phyloP scores from a whole-genome alignment of 2,888 invertebrate genomes.

The Chelonus formosanus region DNA sequence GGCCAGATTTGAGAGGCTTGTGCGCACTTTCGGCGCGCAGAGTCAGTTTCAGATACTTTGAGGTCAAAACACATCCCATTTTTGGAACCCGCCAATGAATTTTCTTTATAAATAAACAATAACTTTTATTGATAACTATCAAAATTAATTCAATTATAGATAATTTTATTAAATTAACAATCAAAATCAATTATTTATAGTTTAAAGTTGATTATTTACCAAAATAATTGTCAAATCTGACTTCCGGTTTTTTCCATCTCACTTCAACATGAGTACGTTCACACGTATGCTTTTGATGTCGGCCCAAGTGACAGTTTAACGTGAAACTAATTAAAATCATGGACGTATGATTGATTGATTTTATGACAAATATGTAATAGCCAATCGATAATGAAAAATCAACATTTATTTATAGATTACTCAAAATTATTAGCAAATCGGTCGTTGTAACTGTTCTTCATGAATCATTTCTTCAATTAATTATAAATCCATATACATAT shows the following conservation, averaged over 20 bases:
- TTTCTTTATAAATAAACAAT: neutral
- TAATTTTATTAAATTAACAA: neutral
- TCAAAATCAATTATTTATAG: neutral
- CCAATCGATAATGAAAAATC: neutral
- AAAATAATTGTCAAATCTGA: neutral
- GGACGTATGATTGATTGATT: neutral
- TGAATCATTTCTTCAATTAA: neutral
- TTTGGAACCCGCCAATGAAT: constrained; percentile 28
- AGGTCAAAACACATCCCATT: constrained; percentile 41
- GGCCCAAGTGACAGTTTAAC: constrained; percentile 40
- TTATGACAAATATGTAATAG: neutral
- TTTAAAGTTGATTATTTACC: too few species aligned
- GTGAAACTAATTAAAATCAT: constrained; percentile 41
- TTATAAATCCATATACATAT: constrained; percentile 1
- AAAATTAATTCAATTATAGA: neutral
- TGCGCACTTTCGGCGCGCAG: constrained; percentile 63
- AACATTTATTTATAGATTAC: too few species aligned
- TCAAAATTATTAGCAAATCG: too few species aligned
- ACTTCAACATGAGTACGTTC: constrained; percentile 6
- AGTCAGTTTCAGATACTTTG: constrained; percentile 41
- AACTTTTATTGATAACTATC: neutral
- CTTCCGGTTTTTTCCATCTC: constrained; percentile 9
- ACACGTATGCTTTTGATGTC: constrained; percentile 17
- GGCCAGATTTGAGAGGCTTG: constrained; percentile 66
- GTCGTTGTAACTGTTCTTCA: too few species aligned